Base-by-base conservation (phyloP, 2,888 invertebrate species). In the Dascillus cervinus region DNA sequence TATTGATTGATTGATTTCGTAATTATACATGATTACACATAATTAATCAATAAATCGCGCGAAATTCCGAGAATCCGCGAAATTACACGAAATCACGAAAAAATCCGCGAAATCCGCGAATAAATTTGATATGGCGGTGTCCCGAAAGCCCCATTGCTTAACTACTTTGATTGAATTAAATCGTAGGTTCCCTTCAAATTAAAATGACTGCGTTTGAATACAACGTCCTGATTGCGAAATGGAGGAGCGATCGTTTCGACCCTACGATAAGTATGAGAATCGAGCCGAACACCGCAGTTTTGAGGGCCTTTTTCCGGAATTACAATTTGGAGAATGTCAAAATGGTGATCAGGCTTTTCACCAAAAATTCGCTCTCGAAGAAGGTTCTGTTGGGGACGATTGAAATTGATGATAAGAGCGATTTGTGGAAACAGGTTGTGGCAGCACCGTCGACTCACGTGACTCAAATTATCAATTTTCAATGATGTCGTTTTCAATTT, bases 191-290 rank as follows among this genome's bases (percentile, higher is more conserved):
- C 30, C 69, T 86, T 50, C 86, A 86, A 57, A 71, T 86, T 40
- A 86, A 86, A 64, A 82, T 85, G 35, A 78, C 79, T 0, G 75
- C 83, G 37, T 73, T 79, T 40, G 83, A 85, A 55, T 49, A 75
- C 37, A 78, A 75, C 44, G 49, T 57, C 9, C 26, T 52, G 8
- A 53, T 64, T n/a, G 58, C 59, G 19, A 64, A 62, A 45, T 64
- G 85, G 82, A 84, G 83, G 56, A 83, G 84, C 46, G 76, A 79
- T 48, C 69, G 73, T 42, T 86, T 86, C 60, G 67, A 70, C 9
- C 84, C 85, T 3, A 79, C 82, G 3, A 77, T 85, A 34, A 81
- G 84, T n/a, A 76, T 79, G 49, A 79, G 82, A 62, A 79, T 84
- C 69, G 78, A 81, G 48, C 72, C 76, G 1, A 77, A 75, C 46